These are phyloP conservation scores for Drosophila nannoptera DNA, from an alignment of 1,140 invertebrate species.

Conservation along the genomic window DNA sequence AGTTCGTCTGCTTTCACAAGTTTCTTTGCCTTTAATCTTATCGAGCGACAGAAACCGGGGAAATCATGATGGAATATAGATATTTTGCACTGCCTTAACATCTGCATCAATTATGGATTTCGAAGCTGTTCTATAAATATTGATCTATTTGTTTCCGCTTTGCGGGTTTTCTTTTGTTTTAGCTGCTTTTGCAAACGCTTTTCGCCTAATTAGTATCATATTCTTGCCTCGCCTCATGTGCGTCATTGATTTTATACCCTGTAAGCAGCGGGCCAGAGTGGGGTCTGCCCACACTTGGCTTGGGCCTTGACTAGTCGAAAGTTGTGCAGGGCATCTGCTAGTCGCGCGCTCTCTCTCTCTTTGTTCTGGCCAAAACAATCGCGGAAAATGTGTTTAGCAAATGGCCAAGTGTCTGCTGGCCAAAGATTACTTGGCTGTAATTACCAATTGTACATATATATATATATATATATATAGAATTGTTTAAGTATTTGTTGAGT, in stretches of 20 bases:
- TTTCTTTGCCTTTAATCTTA: too few relatives aligned
- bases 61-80: not conserved
- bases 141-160: not conserved
- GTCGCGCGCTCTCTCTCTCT: not conserved
- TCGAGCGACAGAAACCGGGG: too few relatives aligned
- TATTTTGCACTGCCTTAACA: not conserved
- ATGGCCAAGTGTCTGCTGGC: not conserved
- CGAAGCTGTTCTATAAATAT: not conserved
- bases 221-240: slow-evolving; percentile 16
- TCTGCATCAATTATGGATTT: not conserved
- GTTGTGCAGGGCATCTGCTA: not conserved
- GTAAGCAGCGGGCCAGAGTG: not conserved
- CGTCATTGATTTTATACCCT: slow-evolving; percentile 39
- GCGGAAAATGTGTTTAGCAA: slow-evolving; percentile 3
- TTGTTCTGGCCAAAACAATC: slow-evolving; percentile 16
- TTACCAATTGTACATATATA: not conserved
- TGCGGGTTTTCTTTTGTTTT: slow-evolving; percentile 12
- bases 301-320: too few relatives aligned
- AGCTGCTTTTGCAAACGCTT: slow-evolving; percentile 42
- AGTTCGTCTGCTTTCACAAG: too few relatives aligned
- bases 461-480: not conserved
- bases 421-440: not conserved
- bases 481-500: too few relatives aligned
- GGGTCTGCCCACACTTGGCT: too few relatives aligned
- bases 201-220: slow-evolving; percentile 59